phyloP scores from a whole-genome alignment of 2,797 vertebrate species.

The Oceanodroma leucorhoa region DNA sequence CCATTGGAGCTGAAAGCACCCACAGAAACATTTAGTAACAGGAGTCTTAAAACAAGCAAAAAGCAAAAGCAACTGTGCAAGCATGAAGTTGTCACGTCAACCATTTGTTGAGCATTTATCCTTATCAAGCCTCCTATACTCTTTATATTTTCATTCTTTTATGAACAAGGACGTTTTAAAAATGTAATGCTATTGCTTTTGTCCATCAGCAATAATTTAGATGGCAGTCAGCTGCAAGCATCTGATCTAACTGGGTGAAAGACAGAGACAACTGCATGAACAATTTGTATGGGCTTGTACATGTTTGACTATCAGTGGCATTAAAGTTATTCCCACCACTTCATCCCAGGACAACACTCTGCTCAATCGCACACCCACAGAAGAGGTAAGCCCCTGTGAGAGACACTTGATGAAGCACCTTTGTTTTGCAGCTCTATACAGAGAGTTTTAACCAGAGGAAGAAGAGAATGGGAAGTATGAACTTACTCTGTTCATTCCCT shows the following conservation, averaged over 20 bases:
- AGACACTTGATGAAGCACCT: accelerated
- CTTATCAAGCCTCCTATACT: not conserved
- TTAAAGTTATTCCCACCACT: not conserved
- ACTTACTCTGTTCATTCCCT: slow-evolving; percentile 88
- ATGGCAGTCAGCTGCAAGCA: not conserved
- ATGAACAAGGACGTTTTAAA: not conserved
- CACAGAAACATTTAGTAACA: not conserved
- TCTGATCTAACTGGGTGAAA: not conserved
- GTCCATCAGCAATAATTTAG: not conserved
- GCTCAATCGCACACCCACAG: not conserved
- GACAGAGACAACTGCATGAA: not conserved
- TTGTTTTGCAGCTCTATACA: not conserved
- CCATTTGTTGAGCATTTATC: not conserved
- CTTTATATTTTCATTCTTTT: not conserved
- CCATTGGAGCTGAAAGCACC: not conserved
- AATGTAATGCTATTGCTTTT: not conserved
- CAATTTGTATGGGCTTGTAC: not conserved
- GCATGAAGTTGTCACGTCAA: not conserved
- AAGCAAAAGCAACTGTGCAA: not conserved
- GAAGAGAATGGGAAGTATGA: not conserved
- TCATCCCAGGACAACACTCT: not conserved
- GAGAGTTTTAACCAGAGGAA: not conserved
- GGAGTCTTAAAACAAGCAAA: not conserved
- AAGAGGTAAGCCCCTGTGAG: not conserved
- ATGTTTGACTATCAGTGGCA: not conserved